These are phyloP conservation scores for Diachasmimorpha longicaudata DNA, from an alignment of 1,140 invertebrate species.

Conservation along the genomic window DNA sequence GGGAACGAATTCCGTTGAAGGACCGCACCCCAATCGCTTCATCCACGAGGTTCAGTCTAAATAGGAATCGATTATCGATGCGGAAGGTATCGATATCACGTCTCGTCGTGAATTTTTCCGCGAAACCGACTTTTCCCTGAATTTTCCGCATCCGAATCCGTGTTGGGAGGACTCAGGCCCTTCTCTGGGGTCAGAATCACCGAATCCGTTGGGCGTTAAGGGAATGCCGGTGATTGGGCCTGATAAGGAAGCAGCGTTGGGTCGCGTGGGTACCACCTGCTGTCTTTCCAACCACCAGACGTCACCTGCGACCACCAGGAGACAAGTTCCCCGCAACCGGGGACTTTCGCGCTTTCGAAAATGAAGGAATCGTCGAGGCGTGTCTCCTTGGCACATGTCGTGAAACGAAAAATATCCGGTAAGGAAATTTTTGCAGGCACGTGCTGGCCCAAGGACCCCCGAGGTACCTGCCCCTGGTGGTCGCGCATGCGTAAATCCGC, in stretches of 20 bases:
- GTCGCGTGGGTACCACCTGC: conserved; percentile 14
- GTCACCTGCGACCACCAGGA: conserved; percentile 55
- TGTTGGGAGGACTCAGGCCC: background rate
- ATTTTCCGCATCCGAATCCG: background rate
- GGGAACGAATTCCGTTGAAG: background rate
- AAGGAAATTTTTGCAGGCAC: background rate
- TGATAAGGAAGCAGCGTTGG: background rate
- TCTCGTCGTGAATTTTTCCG: too few species aligned
- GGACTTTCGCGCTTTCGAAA: conserved; percentile 19
- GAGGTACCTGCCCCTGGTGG: conserved; percentile 42
- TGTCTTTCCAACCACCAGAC: conserved; percentile 26
- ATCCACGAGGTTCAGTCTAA: too few species aligned
- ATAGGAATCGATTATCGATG: too few species aligned
- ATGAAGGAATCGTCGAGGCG: conserved; percentile 42
- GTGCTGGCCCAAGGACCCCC: conserved; percentile 37
- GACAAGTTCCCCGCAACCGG: conserved; percentile 46
- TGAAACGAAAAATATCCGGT: background rate
- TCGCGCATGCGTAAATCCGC: conserved; percentile 55
- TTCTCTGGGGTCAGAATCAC: background rate
- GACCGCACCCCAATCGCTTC: background rate
- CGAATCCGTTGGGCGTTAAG: background rate
- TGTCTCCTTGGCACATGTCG: conserved; percentile 55
- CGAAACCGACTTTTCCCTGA: too few species aligned
- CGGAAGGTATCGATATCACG: background rate
- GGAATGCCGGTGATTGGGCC: background rate